Base-by-base conservation (phyloP, 2,888 invertebrate genomes). In the Formica aserva region DNA sequence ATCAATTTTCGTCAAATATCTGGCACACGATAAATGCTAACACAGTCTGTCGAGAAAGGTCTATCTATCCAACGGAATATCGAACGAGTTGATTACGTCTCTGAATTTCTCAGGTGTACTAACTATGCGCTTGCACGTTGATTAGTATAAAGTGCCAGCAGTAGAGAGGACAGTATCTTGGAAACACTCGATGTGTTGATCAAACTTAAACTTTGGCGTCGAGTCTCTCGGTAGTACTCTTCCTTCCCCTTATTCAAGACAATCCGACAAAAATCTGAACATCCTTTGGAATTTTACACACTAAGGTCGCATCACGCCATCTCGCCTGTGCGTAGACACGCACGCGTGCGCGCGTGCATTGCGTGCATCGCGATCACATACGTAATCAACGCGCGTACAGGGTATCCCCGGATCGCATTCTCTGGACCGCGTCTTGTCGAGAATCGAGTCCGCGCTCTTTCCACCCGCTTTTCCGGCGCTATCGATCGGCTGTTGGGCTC, bases 261-360 rank as follows among this genome's bases (percentile, higher is more conserved):
- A 85, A 87, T 85, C 80, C 88, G 88, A 82, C 75, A 83, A 83
- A 81, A 83, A 62, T 87, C 78, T 32, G 18, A 13, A n/a, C 35
- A 8, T 8, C 22, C 13, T 41, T 65, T 22, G 65, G 1, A 48
- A 32, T 71, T 76, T 38, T 29, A 26, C 60, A 35, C 77, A 48
- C 60, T 15, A 62, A 48, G 67, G 41, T 57, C 67, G 35, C 77
- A 26, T 41, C 67, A n/a, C 29, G 1, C 22, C 32, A 18, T 29
- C 32, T 60, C 71, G 60, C 71, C 60, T 57, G 60, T 41, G 45
- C 60, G 72, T 62, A 4, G 60, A 62, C 35, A 80, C 60, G 35
- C 78, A 80, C 71, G 67, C 67, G 78, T 80, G 60, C 60, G 71
- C 60, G 78, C 45, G 78, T 45, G 13, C 71, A 71, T 80, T 60